Conservation (phyloP, 64 coral and sea anemone species). For the Pachyseris speciosa region DNA sequence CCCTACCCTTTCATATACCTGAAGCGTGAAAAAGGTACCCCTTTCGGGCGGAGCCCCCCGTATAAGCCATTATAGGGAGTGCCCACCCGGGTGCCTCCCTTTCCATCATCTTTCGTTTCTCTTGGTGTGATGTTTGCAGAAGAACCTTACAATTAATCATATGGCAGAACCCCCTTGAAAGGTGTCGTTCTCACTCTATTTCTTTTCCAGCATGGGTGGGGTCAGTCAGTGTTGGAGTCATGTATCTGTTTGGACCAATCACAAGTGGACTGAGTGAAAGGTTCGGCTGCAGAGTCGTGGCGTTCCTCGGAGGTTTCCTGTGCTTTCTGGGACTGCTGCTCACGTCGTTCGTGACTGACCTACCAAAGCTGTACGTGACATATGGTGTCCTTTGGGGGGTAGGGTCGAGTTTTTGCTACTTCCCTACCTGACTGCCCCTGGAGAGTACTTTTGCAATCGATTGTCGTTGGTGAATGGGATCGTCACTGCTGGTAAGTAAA, state of each 20-base stretch:
- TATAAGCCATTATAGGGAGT: too few relatives aligned
- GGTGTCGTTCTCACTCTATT: not conserved
- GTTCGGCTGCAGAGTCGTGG: constrained; percentile 57
- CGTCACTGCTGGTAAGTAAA: constrained; percentile 80
- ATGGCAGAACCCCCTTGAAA: not conserved
- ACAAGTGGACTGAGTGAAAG: constrained; percentile 79
- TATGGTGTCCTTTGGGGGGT: constrained; percentile 89
- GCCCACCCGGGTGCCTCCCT: too few relatives aligned
- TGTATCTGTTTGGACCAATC: constrained; percentile 87
- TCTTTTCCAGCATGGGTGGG: constrained; percentile 77
- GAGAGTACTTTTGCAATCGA: constrained; percentile 83
- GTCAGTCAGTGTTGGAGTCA: constrained; percentile 79
- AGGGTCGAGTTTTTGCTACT: constrained; percentile 91
- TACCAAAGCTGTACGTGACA: constrained; percentile 80
- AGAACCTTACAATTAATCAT: too few relatives aligned
- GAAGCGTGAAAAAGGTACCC: too few relatives aligned
- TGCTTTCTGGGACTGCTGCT: constrained; percentile 84
- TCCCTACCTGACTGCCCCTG: constrained; percentile 80
- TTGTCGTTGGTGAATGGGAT: constrained; percentile 85
- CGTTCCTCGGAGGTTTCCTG: constrained; percentile 65
- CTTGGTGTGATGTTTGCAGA: too few relatives aligned
- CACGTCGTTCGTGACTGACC: constrained; percentile 84
- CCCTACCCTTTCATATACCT: too few relatives aligned
- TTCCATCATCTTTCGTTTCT: too few relatives aligned
- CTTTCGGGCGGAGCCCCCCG: too few relatives aligned